phyloP scores from a whole-genome alignment of 2,113 vertebrate genomes.

The Pithys albifrons region DNA sequence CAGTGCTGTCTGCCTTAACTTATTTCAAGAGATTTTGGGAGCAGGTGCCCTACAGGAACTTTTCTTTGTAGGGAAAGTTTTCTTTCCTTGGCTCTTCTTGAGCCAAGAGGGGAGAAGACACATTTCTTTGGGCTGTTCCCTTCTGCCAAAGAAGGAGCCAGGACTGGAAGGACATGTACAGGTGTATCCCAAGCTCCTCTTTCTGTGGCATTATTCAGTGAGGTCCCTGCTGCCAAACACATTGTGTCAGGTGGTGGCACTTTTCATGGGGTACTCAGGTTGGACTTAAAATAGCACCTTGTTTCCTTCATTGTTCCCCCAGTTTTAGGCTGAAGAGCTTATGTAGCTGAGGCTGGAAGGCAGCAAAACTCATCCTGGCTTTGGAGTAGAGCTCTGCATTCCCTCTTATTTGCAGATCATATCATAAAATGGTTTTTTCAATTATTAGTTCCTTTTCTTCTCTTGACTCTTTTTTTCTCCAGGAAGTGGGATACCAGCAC shows the following conservation, averaged over 20 bases:
- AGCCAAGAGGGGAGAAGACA: not conserved
- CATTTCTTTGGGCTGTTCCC: not conserved
- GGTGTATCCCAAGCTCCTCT: not conserved
- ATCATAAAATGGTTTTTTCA: not conserved
- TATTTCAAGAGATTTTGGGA: not conserved
- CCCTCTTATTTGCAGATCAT: not conserved
- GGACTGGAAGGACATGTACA: not conserved
- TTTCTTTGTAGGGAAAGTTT: not conserved
- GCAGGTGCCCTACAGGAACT: fast-evolving
- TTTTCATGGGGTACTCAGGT: not conserved
- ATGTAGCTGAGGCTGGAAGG: not conserved
- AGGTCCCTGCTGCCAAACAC: not conserved
- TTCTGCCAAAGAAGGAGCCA: not conserved
- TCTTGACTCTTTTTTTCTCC: not conserved
- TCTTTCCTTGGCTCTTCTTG: not conserved
- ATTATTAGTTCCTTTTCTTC: not conserved
- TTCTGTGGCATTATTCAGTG: not conserved
- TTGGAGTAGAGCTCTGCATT: not conserved
- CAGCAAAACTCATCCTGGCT: not conserved
- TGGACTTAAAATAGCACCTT: not conserved
- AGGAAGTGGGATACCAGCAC: constrained; percentile 94
- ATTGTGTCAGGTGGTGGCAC: not conserved
- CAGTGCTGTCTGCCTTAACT: not conserved
- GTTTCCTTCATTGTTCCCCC: not conserved
- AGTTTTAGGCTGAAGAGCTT: not conserved